phyloP scores from a whole-genome alignment of 2,113 vertebrate genomes.

The Mormyrus iriodes region DNA sequence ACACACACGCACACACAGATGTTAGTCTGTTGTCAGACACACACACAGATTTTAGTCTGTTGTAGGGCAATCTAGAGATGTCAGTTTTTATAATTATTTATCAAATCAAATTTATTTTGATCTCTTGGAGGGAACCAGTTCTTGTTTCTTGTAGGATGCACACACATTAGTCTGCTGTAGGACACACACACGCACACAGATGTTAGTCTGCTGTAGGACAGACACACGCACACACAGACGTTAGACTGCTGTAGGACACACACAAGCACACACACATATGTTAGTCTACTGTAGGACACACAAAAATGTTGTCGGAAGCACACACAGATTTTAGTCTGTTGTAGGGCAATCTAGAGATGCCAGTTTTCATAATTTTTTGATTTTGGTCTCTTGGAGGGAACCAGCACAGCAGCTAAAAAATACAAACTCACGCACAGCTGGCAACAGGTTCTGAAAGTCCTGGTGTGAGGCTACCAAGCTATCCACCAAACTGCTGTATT shows the following conservation, averaged over 20 bases:
- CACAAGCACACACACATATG: neutral
- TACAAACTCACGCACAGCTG: neutral
- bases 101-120: too few species aligned
- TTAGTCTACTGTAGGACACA: neutral
- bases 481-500: neutral
- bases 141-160: too few species aligned
- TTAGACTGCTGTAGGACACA: neutral
- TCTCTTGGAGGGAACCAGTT: too few species aligned
- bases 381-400: neutral
- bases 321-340: neutral
- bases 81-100: neutral
- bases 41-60: neutral
- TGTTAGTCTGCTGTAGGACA: too few species aligned
- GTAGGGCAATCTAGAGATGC: neutral
- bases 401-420: neutral
- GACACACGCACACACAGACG: too few species aligned
- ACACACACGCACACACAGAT: too few species aligned
- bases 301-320: too few species aligned
- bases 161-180: neutral
- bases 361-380: neutral
- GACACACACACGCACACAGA: neutral
- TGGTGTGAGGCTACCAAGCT: neutral
- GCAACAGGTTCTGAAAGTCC: too few species aligned
- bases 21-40: too few species aligned
- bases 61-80: neutral